Base-by-base conservation (phyloP, 1,140 invertebrate genomes). In the Drosophila baimaii region DNA sequence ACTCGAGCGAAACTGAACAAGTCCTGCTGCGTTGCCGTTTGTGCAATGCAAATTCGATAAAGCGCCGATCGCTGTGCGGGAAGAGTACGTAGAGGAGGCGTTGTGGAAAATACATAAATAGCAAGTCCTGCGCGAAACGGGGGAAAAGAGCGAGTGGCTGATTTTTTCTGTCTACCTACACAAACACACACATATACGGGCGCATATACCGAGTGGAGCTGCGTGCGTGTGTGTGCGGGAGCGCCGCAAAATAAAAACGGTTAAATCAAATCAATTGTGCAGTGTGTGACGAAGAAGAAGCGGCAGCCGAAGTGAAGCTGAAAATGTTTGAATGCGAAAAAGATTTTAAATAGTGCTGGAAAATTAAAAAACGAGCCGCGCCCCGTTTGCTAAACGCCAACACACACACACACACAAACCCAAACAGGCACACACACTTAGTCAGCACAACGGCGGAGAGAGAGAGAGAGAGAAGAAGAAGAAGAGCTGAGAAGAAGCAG, bases 141-240 rank as follows among this genome's bases (percentile, higher is more conserved):
- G 54, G 72, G 70, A 56, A 76, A 72, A 85, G 64, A 64, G 76
- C 83, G 83, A 88, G 77, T 80, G 80, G 79, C 83, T 80, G 84
- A 86, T 88, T 88, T 86, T 83, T 89, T 81, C 79, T 88, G 84
- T 88, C 83, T 88, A 88, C 84, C 84, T 83, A 82, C 64, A 86
- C 83, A 83, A 76, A 79, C 82, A 86, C 72, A 81, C 69, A 69
- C 70, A 79, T 73, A 70, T 62, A 58, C 77, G 74, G 52, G 71
- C 70, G 66, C 80, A 77, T 78, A 58, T 61, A 65, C 23, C 29
- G 66, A 51, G 23, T 71, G 68, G 68, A 29, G 77, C 65, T 57
- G 77, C 73, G 79, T 71, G 58, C 65, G 66, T 80, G 46, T n/a
- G 64, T 68, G 31, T 39, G 69, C 56, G 52, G 68, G 69, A 49